Evolutionary conservation across 2,888 invertebrate genomes (phyloP), one percentile per base, ranked within the genome.

Genomic region (Seira musarum): DNA sequence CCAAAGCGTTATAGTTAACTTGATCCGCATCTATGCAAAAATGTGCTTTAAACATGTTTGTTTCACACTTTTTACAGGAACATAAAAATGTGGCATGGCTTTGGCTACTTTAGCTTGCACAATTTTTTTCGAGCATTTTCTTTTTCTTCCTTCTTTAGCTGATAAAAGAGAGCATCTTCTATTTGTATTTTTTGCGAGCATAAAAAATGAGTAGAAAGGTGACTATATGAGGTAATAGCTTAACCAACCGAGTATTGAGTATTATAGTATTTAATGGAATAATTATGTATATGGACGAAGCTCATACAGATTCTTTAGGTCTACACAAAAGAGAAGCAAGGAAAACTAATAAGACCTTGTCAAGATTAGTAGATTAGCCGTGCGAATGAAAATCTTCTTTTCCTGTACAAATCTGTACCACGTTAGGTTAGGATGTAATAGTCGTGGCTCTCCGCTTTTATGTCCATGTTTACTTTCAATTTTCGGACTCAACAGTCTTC

Each of bases 231-330:
- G 13, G 40, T 40, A n/a, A n/a, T n/a, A n/a, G n/a, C n/a, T 8
- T 40, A 40, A 40, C 40, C 13, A 6, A 40, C n/a, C n/a, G n/a
- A n/a, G n/a, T n/a, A n/a, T n/a, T n/a, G n/a, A n/a, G 6, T 40
- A 40, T 6, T 40, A 40, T 40, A 40, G 40, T 53, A 19, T 40
- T 65, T 65, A 73, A 73, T 73, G 73, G 35, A 57, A 57, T 49
- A 66, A 73, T 73, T 73, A 73, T 73, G 73, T 35, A 53, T 66
- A 66, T 64, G 46, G 22, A 63, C 63, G 10, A 63, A 24, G 63
- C 15, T 21, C 13, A 13, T 40, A 40, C 40, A 8, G 40, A n/a
- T n/a, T n/a, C n/a, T 40, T 40, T 8, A 40, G 13, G 40, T 40
- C 13, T 40, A 40, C 6, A 40, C 40, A 6, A 8, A 40, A 61